Percentiles rank a stretch among this genome's conserved stretches.
Evolutionary conservation across 2,113 vertebrate species (phyloP).

Genomic region (Probosciger aterrimus): DNA sequence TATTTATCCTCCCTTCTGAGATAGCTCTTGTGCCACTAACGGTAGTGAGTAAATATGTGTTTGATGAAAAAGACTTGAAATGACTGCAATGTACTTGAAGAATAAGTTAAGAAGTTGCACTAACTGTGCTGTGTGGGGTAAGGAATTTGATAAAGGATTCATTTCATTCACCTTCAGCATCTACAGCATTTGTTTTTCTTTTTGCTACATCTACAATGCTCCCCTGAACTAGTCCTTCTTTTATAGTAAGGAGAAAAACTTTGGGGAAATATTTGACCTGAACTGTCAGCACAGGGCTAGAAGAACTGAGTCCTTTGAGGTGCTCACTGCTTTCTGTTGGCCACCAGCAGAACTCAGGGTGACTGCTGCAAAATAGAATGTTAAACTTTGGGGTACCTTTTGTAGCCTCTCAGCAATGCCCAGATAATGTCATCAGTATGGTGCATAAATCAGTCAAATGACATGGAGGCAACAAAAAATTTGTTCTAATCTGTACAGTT

Average conservation of each 20-base stretch:
- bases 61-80: background rate
- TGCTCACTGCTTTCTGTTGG: background rate
- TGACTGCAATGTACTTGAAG: background rate
- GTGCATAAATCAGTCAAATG: background rate
- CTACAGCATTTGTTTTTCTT: background rate
- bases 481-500: background rate
- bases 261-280: background rate
- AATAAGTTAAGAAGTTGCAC: background rate
- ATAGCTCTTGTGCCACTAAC: background rate
- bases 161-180: background rate
- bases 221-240: background rate
- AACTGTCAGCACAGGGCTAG: background rate
- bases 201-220: background rate
- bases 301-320: background rate
- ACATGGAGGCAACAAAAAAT: background rate
- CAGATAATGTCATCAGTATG: background rate
- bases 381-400: background rate
- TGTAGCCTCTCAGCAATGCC: background rate
- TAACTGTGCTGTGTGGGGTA: background rate
- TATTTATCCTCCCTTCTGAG: background rate
- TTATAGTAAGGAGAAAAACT: background rate
- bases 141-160: background rate
- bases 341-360: background rate
- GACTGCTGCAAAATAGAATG: background rate
- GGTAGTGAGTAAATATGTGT: background rate